A percentile compares a stretch with the other conserved stretches of the same genome.
Conservation (phyloP, 2,888 invertebrate species). For the Rhogogaster chlorosoma region DNA sequence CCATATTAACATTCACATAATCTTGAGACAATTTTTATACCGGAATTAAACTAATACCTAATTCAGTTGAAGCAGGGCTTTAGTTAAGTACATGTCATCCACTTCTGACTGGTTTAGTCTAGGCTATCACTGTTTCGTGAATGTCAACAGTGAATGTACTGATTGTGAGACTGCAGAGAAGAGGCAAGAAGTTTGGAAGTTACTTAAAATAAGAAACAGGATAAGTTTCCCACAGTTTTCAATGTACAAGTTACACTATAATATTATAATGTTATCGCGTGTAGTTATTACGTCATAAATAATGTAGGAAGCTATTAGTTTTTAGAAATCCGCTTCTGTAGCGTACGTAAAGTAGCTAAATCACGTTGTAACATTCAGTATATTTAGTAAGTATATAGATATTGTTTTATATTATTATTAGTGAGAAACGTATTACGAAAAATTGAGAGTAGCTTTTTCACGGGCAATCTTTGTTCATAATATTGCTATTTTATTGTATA, state of each 20-base stretch:
- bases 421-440: conserved; percentile 17
- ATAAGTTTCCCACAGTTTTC: conserved; percentile 2
- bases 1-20: background rate
- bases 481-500: conserved; percentile 38
- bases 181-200: background rate
- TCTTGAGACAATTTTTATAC: background rate
- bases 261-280: background rate
- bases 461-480: conserved; percentile 33
- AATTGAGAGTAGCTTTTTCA: conserved; percentile 17
- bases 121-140: background rate
- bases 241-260: conserved; percentile 27
- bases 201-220: background rate
- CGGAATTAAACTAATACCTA: background rate
- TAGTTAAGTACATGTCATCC: conserved; percentile 1
- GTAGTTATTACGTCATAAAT: conserved; percentile 16
- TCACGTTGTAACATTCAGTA: conserved; percentile 6
- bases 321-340: conserved; percentile 20
- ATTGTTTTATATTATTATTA: conserved; percentile 41
- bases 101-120: background rate
- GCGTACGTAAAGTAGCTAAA: conserved; percentile 1
- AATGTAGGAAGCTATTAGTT: background rate
- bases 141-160: conserved; percentile 2
- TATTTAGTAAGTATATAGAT: background rate
- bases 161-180: background rate
- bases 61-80: conserved; percentile 18